Conservation (phyloP, 2,888 invertebrate genomes). For the Abrostola tripartita region DNA sequence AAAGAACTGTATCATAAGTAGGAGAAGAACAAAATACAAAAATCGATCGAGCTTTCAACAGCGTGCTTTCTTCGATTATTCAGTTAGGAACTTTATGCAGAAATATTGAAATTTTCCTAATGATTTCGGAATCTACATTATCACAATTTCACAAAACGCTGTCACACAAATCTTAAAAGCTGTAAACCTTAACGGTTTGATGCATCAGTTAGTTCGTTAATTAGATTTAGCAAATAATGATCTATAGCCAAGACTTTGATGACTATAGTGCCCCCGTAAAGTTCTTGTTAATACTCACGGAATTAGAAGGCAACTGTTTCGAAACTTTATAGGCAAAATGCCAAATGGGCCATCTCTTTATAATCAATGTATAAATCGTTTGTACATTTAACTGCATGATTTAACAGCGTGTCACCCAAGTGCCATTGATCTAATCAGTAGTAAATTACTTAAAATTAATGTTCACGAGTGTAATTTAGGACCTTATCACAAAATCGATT, state of each 20-base stretch:
- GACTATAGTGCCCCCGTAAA: conserved; percentile 35
- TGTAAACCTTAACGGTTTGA: no score
- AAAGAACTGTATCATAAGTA: no score
- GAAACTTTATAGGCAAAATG: conserved; percentile 36
- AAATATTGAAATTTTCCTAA: no score
- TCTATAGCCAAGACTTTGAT: conserved; percentile 24
- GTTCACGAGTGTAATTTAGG: not conserved
- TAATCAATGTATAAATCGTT: conserved; percentile 8
- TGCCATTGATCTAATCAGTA: not conserved
- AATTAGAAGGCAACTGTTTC: conserved; percentile 29
- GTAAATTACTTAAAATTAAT: conserved; percentile 7
- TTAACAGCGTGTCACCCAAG: not conserved
- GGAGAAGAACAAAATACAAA: no score
- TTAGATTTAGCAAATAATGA: conserved; percentile 29
- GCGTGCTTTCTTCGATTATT: no score
- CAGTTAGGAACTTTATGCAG: no score
- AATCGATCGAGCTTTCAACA: no score
- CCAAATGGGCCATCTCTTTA: conserved; percentile 21
- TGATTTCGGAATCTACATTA: no score
- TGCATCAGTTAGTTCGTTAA: conserved; percentile 17
- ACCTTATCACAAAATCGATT: not conserved
- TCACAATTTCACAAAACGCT: no score
- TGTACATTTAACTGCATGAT: conserved; percentile 1
- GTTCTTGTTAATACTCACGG: conserved; percentile 17
- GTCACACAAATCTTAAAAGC: no score